phyloP scores from a whole-genome alignment of 2,888 invertebrate genomes.

The Elysia crispata region DNA sequence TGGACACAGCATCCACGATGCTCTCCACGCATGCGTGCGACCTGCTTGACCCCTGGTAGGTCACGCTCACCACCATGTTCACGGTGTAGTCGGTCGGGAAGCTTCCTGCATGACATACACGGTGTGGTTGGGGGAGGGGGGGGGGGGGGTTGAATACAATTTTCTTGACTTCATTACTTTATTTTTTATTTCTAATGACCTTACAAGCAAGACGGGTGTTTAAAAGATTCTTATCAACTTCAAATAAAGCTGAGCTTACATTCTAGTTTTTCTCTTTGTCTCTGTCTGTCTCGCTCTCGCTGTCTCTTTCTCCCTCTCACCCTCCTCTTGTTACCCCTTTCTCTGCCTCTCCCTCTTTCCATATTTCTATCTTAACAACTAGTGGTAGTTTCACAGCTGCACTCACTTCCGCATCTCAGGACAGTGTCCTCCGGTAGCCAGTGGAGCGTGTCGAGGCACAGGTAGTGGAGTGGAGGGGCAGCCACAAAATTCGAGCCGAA shows the following conservation, averaged over 20 bases:
- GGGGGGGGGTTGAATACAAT: too few species aligned
- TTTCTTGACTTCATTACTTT: too few species aligned
- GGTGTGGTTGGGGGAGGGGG: background rate
- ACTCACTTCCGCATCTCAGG: constrained; percentile 61
- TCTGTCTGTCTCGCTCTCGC: background rate
- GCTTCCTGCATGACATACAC: constrained; percentile 5
- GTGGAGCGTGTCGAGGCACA: constrained; percentile 54
- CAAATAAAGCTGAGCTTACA: too few species aligned
- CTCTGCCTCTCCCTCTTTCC: too few species aligned
- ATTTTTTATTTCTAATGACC: too few species aligned
- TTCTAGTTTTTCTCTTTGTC: too few species aligned
- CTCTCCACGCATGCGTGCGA: constrained; percentile 33
- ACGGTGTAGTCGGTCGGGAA: constrained; percentile 52
- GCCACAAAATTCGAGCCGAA: constrained; percentile 51
- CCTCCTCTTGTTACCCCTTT: too few species aligned
- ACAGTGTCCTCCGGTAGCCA: constrained; percentile 60
- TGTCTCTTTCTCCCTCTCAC: too few species aligned
- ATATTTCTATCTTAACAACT: too few species aligned
- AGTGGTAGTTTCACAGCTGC: too few species aligned
- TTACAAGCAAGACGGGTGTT: too few species aligned
- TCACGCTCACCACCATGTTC: constrained; percentile 46
- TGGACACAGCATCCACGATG: constrained; percentile 18
- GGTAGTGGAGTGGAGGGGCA: constrained; percentile 54
- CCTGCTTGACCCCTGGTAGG: constrained; percentile 45
- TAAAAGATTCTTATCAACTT: too few species aligned